Evolutionary conservation across 1,140 invertebrate species (phyloP).

Genomic region (Parapsyche elsis): DNA sequence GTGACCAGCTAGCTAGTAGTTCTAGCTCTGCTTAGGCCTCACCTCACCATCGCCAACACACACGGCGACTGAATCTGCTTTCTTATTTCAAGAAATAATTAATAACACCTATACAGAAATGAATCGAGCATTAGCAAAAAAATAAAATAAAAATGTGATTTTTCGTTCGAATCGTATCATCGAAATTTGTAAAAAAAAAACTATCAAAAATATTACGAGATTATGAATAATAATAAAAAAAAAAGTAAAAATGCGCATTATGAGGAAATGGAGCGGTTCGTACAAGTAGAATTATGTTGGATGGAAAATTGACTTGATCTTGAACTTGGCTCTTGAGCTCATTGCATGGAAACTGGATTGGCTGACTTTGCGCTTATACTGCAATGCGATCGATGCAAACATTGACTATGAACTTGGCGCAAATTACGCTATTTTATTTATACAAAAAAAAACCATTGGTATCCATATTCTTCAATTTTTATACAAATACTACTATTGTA

Average conservation of each 20-base stretch:
- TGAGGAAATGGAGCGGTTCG: neutral
- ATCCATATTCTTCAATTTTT: too few relatives aligned
- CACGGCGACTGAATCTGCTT: neutral
- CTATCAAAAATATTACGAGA: too few relatives aligned
- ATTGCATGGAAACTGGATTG: slow-evolving; percentile 11
- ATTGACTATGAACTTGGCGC: neutral
- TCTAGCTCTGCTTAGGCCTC: neutral
- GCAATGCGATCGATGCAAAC: slow-evolving; percentile 5
- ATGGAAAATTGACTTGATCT: slow-evolving; percentile 1
- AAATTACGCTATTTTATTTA: too few relatives aligned
- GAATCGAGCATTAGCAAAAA: too few relatives aligned
- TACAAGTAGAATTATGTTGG: neutral
- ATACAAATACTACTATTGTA: too few relatives aligned
- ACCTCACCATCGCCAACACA: slow-evolving; percentile 7
- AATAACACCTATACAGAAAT: too few relatives aligned
- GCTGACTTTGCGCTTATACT: neutral
- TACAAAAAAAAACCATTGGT: too few relatives aligned
- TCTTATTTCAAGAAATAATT: neutral
- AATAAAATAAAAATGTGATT: too few relatives aligned
- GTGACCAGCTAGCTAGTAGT: neutral
- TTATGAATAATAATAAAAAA: too few relatives aligned
- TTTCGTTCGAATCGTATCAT: too few relatives aligned
- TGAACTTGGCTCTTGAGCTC: neutral
- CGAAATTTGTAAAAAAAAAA: too few relatives aligned
- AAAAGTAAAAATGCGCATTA: too few relatives aligned